Conservation (phyloP, 1,140 invertebrate genomes). For the Camponotus vicinus region DNA sequence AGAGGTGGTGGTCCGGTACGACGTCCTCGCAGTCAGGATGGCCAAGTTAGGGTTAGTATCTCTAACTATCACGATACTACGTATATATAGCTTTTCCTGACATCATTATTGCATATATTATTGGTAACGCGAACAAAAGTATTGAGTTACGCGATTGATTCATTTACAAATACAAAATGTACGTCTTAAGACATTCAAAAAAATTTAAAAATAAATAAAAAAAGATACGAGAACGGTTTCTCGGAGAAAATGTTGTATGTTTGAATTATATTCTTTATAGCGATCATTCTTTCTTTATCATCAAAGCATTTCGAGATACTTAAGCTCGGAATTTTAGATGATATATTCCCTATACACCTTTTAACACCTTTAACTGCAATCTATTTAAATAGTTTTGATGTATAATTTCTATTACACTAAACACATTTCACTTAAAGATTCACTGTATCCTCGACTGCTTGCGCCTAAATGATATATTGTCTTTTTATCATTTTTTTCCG, state of each 20-base stretch:
- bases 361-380: background rate
- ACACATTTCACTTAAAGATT: constrained; percentile 12
- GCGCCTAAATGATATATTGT: constrained; percentile 22
- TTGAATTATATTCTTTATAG: constrained; percentile 5
- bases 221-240: background rate
- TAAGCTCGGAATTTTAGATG: constrained; percentile 7
- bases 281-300: background rate
- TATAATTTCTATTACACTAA: constrained; percentile 30
- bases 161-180: constrained; percentile 3
- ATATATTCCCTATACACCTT: background rate
- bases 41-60: constrained; percentile 82
- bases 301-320: background rate
- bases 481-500: constrained; percentile 2
- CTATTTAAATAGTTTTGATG: constrained; percentile 29
- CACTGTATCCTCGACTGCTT: constrained; percentile 35
- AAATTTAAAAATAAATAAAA: background rate
- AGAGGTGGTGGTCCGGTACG: constrained; percentile 85
- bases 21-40: constrained; percentile 88
- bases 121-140: background rate
- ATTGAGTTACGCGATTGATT: constrained; percentile 3
- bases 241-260: background rate
- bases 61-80: background rate
- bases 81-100: background rate
- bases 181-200: background rate
- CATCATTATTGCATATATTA: background rate